Base-by-base conservation (phyloP, 2,888 invertebrate genomes). In the Teinopalpus imperialis region DNA sequence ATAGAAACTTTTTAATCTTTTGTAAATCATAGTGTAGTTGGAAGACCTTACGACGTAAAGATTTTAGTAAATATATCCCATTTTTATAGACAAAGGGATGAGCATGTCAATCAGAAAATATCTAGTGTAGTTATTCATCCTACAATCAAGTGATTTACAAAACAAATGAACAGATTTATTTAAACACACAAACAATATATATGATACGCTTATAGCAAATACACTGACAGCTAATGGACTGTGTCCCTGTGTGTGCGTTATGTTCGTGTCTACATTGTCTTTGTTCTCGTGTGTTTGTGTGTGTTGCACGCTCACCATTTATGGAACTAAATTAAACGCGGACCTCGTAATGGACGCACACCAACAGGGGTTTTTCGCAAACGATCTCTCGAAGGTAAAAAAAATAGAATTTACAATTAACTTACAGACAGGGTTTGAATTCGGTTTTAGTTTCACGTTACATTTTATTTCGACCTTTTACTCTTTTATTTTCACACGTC, bases 301-400 rank as follows among this genome's bases (percentile, higher is more conserved):
- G 87, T 87, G 87, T 89, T 89, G 89, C 89, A 89, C 89, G 89
- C 89, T 87, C 87, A 86, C 89, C 88, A 81, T 87, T 81, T 86
- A 77, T 80, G 87, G 86, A 88, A 86, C 87, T 81, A 82, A 69
- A 76, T 76, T 69, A 75, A 74, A 71, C 80, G 85, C 86, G 82
- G 46, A 81, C 85, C 83, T 77, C 62, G 81, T 81, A 53, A 75
- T 78, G 87, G 83, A 78, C 87, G 86, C 77, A 79, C 83, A 76
- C 80, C 87, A 77, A 75, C 89, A 95, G 95, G 95, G 93, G 95
- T 95, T 93, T 95, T 95, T 95, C 95, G 95, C 95, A 95, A 95
- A 95, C 94, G 95, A 94, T 95, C 95, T 93, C 95, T 95, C 94
- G 95, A 95, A 95, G 95, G 95, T 95, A 95, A 95, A 93, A 93